Base-by-base conservation (phyloP, 2,888 invertebrate species). In the Oxystoma pomonae region DNA sequence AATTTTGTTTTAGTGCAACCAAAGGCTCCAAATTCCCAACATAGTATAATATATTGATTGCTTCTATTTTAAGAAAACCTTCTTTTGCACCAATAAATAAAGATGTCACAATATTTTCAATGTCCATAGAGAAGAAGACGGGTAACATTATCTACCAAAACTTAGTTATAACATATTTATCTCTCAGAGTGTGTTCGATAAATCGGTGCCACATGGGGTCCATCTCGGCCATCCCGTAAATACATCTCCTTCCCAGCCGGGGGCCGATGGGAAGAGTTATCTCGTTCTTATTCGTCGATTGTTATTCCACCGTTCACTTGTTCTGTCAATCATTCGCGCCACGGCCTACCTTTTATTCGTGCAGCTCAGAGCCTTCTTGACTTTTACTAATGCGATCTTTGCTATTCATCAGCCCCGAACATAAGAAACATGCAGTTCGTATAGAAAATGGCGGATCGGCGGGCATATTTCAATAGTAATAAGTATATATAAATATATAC, bases 311-410 rank as follows among this genome's bases (percentile, higher is more conserved):
- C 62, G 63, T 68, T 71, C 74, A 69, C 69, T 76, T 75, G 74
- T 76, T 70, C 74, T 76, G 75, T 76, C 76, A 75, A 75, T 76
- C 76, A 76, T 67, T 58, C 60, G 64, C 61, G 58, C 64, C 66
- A 64, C 61, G 58, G 65, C 63, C 65, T 63, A 61, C 64, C 65
- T 63, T 65, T 63, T 21, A 57, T 21, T 57, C 57, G 53, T 53
- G 53, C 9, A 50, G 9, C 17, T 16, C 35, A 12, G 12, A 35
- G 35, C 53, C 62, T 66, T 66, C 62, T 60, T 66, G 64, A 66
- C 64, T 64, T 62, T 64, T 59, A 62, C 65, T 62, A 66, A 63
- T 63, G 66, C 60, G 66, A 19, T 61, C 58, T 53, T 16, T 17
- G 53, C 53, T 16, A 53, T 17, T 35, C 35, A 35, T 35, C 5